Percentiles rank a stretch among this genome's conserved stretches.
phyloP scores from a whole-genome alignment of 1,140 invertebrate genomes.

The Lethrus apterus region DNA sequence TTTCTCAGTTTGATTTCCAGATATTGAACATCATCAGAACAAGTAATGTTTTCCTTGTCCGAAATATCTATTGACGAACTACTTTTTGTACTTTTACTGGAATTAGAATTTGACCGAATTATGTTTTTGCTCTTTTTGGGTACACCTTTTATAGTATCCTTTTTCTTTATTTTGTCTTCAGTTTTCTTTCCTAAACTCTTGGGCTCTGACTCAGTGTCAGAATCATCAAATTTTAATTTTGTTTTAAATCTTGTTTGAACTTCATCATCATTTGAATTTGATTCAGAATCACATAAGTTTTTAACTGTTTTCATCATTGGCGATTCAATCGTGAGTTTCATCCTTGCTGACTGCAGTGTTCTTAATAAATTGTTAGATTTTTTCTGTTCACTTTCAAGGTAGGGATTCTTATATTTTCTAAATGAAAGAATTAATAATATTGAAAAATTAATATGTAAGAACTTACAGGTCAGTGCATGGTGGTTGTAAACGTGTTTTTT shows the following conservation, averaged over 20 bases:
- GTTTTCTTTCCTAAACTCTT: slow-evolving; percentile 7
- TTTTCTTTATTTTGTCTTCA: too few relatives aligned
- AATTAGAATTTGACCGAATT: background rate
- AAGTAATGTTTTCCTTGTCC: slow-evolving; percentile 20
- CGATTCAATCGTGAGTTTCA: slow-evolving; percentile 21
- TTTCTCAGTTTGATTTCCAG: background rate
- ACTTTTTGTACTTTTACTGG: background rate
- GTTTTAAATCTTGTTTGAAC: slow-evolving; percentile 14
- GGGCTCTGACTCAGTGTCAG: slow-evolving; percentile 3
- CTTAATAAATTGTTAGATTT: slow-evolving; percentile 23
- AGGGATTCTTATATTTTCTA: slow-evolving; percentile 24
- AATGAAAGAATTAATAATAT: slow-evolving; percentile 9
- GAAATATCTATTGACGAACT: slow-evolving; percentile 21
- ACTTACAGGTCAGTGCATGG: slow-evolving; percentile 15
- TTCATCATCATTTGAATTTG: slow-evolving; percentile 11
- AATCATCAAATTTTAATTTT: slow-evolving; percentile 25
- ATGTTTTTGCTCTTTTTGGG: background rate
- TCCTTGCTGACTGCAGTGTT: slow-evolving; percentile 18
- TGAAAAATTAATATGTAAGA: background rate
- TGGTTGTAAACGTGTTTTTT: slow-evolving; percentile 7
- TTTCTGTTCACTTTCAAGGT: slow-evolving; percentile 19
- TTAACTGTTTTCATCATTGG: slow-evolving; percentile 23
- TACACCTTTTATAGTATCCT: too few relatives aligned
- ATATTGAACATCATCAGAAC: slow-evolving; percentile 5
- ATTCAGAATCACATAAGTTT: slow-evolving; percentile 29